Evolutionary conservation across 2,113 vertebrate species (phyloP).

Genomic region (Indicator maculatus): DNA sequence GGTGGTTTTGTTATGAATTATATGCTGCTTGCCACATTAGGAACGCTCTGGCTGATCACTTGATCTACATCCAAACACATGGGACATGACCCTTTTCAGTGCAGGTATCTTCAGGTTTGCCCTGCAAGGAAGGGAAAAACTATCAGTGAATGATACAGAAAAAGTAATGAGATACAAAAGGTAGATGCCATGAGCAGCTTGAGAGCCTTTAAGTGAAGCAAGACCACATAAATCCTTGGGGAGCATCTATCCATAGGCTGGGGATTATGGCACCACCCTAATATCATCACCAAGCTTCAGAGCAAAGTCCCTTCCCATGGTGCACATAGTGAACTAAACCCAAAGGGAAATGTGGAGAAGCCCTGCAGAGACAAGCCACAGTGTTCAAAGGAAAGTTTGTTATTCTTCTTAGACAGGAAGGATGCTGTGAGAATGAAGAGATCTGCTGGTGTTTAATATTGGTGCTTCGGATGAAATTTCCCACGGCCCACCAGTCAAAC

Average conservation of each 20-base stretch:
- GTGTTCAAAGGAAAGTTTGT: neutral
- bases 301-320: neutral
- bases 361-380: fast-evolving
- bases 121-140: neutral
- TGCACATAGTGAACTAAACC: neutral
- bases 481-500: neutral
- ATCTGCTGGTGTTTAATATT: neutral
- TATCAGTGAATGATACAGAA: neutral
- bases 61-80: neutral
- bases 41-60: neutral
- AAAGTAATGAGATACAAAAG: neutral
- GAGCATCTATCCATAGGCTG: neutral
- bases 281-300: neutral
- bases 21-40: neutral
- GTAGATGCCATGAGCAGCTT: neutral
- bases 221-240: neutral
- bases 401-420: neutral
- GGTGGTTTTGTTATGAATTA: neutral
- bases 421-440: neutral
- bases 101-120: neutral
- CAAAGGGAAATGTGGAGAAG: neutral
- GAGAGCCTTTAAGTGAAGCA: neutral
- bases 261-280: neutral
- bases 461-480: neutral
- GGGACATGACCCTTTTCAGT: neutral